phyloP scores from a whole-genome alignment of 23 tunicate genomes.

The Halocynthia aurantium region DNA sequence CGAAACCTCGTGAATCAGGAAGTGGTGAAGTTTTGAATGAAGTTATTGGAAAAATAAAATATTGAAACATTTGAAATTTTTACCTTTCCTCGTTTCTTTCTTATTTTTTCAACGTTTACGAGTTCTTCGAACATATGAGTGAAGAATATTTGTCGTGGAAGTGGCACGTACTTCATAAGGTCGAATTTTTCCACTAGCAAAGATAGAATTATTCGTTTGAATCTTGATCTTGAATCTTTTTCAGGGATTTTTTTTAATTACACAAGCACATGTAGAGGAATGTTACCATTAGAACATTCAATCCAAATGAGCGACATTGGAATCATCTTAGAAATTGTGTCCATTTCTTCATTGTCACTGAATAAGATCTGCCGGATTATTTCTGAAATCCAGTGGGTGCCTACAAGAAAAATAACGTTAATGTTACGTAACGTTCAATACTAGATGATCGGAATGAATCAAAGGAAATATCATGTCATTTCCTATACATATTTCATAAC shows the following conservation, averaged over 20 bases:
- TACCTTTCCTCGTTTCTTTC: constrained; percentile 6
- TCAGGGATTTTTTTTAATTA: too few relatives aligned
- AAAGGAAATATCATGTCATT: background rate
- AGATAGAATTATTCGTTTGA: too few relatives aligned
- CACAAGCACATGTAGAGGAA: too few relatives aligned
- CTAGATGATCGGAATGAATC: too few relatives aligned
- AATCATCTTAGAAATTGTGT: background rate
- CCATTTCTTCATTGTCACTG: background rate
- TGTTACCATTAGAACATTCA: too few relatives aligned
- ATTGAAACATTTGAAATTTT: too few relatives aligned
- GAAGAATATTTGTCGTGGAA: background rate
- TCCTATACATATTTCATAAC: background rate
- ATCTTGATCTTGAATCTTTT: too few relatives aligned
- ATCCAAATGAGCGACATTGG: background rate
- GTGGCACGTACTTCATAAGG: background rate
- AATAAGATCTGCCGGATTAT: background rate
- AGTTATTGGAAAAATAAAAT: too few relatives aligned
- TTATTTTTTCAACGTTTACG: constrained; percentile 5
- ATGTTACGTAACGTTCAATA: too few relatives aligned
- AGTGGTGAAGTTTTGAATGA: too few relatives aligned
- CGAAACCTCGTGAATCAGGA: too few relatives aligned
- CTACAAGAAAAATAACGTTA: constrained; percentile 3
- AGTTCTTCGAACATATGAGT: constrained; percentile 15
- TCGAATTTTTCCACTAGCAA: background rate
- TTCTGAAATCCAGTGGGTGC: constrained; percentile 8